Evolutionary conservation across 92 coral and sea anemone species (phyloP), one percentile per base, ranked within the genome.

Genomic region (Galaxea fascicularis): DNA sequence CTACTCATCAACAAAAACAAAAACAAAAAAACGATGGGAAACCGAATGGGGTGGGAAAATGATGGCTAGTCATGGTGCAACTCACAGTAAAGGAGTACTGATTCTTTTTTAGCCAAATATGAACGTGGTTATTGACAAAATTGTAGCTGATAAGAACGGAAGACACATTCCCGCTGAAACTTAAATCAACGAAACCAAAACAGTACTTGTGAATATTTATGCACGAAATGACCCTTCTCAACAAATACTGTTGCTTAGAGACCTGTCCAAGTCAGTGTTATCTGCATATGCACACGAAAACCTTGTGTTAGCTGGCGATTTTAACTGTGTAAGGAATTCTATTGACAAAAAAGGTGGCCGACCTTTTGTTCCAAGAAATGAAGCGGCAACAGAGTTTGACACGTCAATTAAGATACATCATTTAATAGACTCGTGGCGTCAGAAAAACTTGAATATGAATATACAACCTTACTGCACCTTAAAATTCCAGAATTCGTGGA

Each of bases 241-340:
- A n/a, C n/a, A n/a, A n/a, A n/a, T n/a, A n/a, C 44, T 3, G 53
- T 47, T 47, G 8, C 53, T 47, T 47, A 47, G 53, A 49, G 54
- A 49, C 54, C 15, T 1, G 4, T 49, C 10, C 15, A 49, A 49
- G 1, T 0, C 54, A 49, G 54, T 49, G 12, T 49, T 49, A 49
- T 49, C 54, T 49, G 54, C 54, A 49, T 49, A 87, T 29, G 14
- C n/a, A n/a, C n/a, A n/a, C n/a, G n/a, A n/a, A n/a, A n/a, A n/a
- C n/a, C n/a, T n/a, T n/a, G n/a, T n/a, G 88, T 86, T 49, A 10
- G 54, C 12, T 49, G 77, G 54, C 54, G 15, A 49, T 49, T 49
- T 49, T 49, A 49, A 49, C 15, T 49, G 54, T 10, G 54, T 49
- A 49, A 49, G 15, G 54, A 49, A 49, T 49, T 49, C 54, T 49